These are phyloP conservation scores for Magallana nippona DNA, from an alignment of 2,888 invertebrate genomes.

Conservation along the genomic window DNA sequence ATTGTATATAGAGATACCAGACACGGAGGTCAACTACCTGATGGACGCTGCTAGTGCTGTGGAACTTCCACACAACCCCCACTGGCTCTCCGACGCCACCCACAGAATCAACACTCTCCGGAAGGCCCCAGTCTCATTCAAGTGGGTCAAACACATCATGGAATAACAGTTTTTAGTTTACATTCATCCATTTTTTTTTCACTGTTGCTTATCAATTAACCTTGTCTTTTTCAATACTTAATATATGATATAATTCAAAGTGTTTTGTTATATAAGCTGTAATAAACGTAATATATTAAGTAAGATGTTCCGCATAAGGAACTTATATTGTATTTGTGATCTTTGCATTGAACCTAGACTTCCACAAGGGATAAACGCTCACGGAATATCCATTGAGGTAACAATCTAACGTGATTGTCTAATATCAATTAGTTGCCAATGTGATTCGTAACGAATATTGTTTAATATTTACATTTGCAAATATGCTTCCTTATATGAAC, in stretches of 20 bases:
- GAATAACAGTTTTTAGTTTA: background rate
- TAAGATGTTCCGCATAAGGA: no score
- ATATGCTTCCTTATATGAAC: no score
- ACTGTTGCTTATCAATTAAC: no score
- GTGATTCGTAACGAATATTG: no score
- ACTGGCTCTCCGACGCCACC: conserved; percentile 46
- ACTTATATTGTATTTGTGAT: no score
- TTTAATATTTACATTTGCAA: no score
- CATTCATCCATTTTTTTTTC: background rate
- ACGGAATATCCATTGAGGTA: background rate
- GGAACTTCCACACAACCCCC: conserved; percentile 30
- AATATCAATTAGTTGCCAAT: no score
- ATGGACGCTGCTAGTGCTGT: conserved; percentile 39
- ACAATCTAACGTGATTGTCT: background rate
- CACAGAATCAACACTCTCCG: conserved; percentile 43
- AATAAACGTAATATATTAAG: no score
- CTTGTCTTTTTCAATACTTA: no score
- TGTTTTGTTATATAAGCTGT: no score
- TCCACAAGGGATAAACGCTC: background rate
- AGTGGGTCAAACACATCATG: conserved; percentile 24
- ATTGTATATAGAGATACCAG: conserved; percentile 36
- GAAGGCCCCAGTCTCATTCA: conserved; percentile 42
- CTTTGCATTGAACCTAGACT: background rate
- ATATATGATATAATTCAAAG: no score
- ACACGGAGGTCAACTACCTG: conserved; percentile 40